These are phyloP conservation scores for Okamejei kenojei DNA, from an alignment of 2,797 vertebrate species.

Conservation along the genomic window DNA sequence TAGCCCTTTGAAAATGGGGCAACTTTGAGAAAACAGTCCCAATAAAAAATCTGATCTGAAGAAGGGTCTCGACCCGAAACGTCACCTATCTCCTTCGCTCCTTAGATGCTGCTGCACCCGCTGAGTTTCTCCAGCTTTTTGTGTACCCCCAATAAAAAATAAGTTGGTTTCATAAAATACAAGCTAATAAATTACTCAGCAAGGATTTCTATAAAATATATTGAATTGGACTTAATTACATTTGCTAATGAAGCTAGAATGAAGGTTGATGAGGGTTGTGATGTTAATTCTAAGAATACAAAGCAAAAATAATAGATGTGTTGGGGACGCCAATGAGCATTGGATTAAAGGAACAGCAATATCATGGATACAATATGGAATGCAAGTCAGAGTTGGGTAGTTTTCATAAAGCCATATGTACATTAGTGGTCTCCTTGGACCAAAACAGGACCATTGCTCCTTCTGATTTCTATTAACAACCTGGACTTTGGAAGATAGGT, in stretches of 20 bases:
- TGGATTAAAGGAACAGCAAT: neutral
- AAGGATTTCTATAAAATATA: neutral
- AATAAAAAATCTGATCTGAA: neutral
- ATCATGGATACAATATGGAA: neutral
- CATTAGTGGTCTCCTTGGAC: neutral
- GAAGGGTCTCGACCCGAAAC: too few relatives aligned
- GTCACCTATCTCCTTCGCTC: too few relatives aligned
- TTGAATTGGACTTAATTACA: neutral
- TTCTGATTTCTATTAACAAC: neutral
- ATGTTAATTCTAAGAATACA: neutral
- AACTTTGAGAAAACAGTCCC: neutral
- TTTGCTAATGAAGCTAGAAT: neutral
- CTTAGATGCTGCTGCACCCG: too few relatives aligned
- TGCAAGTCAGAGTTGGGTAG: neutral
- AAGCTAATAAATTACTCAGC: neutral
- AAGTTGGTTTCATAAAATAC: neutral
- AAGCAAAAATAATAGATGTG: neutral
- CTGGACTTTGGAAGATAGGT: neutral
- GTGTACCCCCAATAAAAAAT: too few relatives aligned
- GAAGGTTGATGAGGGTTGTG: neutral
- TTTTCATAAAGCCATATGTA: neutral
- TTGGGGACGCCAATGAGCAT: neutral
- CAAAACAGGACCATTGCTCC: neutral
- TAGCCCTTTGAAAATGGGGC: neutral
- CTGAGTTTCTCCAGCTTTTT: too few relatives aligned